A percentile compares a stretch with the other conserved stretches of the same genome.
Conservation (phyloP, 2,113 vertebrate species). For the Orthochromis malagaraziensis region DNA sequence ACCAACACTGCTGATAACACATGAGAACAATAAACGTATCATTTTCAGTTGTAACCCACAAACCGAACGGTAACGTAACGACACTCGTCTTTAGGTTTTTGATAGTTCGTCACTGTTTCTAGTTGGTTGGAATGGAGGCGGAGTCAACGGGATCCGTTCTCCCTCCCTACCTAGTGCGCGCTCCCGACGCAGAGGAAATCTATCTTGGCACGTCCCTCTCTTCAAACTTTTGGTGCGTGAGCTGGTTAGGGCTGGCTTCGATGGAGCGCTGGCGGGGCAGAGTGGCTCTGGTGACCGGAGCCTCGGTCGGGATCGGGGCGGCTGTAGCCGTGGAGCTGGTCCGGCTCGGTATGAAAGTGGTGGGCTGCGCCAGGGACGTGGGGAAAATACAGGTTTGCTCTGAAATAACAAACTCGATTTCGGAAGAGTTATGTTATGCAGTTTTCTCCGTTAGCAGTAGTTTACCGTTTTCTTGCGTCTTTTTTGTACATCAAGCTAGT, state of each 20-base stretch:
- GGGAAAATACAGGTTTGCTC: not conserved
- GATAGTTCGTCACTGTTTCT: not conserved
- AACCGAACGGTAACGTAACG: not conserved
- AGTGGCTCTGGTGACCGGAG: not conserved
- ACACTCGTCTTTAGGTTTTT: not conserved
- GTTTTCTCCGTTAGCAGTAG: too few species aligned
- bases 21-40: not conserved
- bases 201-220: not conserved
- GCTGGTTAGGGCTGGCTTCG: accelerated
- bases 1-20: not conserved
- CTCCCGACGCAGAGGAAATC: accelerated
- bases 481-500: too few species aligned
- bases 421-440: not conserved
- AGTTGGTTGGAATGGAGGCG: not conserved
- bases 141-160: not conserved
- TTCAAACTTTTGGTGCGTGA: not conserved
- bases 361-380: not conserved
- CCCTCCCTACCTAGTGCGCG: not conserved
- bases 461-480: too few species aligned
- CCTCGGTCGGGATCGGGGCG: not conserved
- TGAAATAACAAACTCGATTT: not conserved
- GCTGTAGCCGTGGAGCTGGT: not conserved
- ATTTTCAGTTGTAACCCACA: not conserved
- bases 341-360: not conserved
- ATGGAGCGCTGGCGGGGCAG: not conserved